Evolutionary conservation across 2,113 vertebrate species (phyloP).

Genomic region (Seriola quinqueradiata): DNA sequence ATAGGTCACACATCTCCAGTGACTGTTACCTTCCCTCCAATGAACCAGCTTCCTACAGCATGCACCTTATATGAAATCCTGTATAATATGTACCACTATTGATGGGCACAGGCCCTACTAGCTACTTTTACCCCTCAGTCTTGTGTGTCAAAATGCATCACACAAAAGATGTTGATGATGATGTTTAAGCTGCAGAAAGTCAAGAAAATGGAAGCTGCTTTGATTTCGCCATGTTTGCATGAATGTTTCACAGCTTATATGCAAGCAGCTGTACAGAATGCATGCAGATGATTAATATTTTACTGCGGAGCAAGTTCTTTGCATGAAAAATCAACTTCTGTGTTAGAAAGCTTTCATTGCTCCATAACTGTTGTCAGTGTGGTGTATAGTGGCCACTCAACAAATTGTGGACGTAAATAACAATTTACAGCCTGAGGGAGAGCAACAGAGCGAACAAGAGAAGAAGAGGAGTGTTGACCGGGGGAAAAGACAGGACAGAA

Average conservation of each 20-base stretch:
- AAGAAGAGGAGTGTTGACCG: neutral
- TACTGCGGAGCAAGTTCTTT: conserved; percentile 9
- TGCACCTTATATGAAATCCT: conserved; percentile 24
- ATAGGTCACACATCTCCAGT: conserved; percentile 86
- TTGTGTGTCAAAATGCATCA: conserved; percentile 16
- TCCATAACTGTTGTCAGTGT: neutral
- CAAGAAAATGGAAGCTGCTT: neutral
- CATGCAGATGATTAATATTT: conserved; percentile 54
- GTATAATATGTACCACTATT: conserved; percentile 46
- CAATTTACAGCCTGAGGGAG: conserved; percentile 23
- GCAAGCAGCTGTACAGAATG: conserved; percentile 14
- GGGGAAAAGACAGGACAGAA: neutral
- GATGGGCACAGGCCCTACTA: conserved; percentile 11
- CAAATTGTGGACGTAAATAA: conserved; percentile 56
- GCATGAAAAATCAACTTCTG: conserved; percentile 36
- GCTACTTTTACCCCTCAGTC: conserved; percentile 9
- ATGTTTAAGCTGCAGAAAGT: neutral
- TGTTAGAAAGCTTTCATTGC: conserved; percentile 35
- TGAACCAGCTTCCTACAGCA: conserved; percentile 64
- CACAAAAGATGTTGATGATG: neutral
- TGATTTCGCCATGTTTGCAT: neutral
- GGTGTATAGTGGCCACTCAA: conserved; percentile 28
- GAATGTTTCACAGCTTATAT: conserved; percentile 33
- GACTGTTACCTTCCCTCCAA: conserved; percentile 71
- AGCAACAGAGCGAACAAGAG: neutral